phyloP scores from a whole-genome alignment of 2,797 vertebrate genomes.

The Pseudochromis fuscus region DNA sequence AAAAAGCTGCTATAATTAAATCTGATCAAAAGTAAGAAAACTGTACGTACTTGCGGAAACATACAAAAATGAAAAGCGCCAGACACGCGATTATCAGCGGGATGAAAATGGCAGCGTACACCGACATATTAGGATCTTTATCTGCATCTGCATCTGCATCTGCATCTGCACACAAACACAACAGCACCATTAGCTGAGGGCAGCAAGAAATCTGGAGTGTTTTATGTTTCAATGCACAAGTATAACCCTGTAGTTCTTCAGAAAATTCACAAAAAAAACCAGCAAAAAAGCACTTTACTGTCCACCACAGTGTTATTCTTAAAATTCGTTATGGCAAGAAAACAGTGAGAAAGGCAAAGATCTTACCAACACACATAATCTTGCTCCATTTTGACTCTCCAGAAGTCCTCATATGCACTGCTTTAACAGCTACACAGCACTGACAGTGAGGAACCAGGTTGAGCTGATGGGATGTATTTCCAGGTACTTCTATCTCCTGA shows the following conservation, averaged over 20 bases:
- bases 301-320: too few relatives aligned
- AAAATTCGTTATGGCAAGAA: neutral
- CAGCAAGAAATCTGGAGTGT: neutral
- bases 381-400: neutral
- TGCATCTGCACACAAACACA: neutral
- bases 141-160: conserved; percentile 36
- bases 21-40: accelerated
- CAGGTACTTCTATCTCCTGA: too few relatives aligned
- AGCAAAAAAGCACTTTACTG: too few relatives aligned
- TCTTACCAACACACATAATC: neutral
- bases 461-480: accelerated
- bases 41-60: conserved; percentile 59
- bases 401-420: accelerated
- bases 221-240: neutral
- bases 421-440: conserved; percentile 16
- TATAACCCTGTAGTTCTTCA: too few relatives aligned
- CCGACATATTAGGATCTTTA: accelerated
- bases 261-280: neutral
- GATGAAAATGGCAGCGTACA: conserved; percentile 8
- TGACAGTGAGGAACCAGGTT: accelerated
- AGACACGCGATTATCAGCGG: conserved; percentile 43
- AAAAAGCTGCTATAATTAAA: neutral
- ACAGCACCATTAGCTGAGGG: neutral
- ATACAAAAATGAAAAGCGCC: conserved; percentile 22
- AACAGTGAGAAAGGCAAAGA: neutral